Percentiles rank a stretch among this genome's conserved stretches.
These are phyloP conservation scores for Drosophila histrio DNA, from an alignment of 2,888 invertebrate genomes.

Conservation along the genomic window DNA sequence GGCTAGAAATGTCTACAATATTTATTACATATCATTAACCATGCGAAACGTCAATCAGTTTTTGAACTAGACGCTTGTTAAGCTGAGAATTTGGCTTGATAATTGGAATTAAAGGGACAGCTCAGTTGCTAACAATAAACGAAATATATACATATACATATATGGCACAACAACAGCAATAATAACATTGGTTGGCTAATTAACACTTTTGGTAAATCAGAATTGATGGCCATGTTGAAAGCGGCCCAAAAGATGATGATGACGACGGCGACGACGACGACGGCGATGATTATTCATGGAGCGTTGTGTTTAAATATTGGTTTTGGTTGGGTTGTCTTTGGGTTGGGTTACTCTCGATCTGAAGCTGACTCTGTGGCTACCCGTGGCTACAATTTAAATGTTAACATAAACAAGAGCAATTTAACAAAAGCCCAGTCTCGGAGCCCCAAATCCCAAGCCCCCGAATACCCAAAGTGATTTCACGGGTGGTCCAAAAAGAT, in stretches of 20 bases:
- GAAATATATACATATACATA: not conserved
- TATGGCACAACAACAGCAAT: not conserved
- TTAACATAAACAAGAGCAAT: conserved; percentile 82
- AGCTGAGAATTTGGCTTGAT: not conserved
- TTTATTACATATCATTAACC: not conserved
- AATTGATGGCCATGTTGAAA: conserved; percentile 80
- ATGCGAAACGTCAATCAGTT: conserved; percentile 26
- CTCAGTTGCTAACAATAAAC: conserved; percentile 1
- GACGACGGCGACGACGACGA: conserved; percentile 50
- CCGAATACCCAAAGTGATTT: conserved; percentile 71
- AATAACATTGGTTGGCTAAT: conserved; percentile 66
- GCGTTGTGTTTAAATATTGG: conserved; percentile 76
- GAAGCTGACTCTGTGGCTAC: conserved; percentile 47
- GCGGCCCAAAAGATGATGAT: conserved; percentile 55
- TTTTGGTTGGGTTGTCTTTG: conserved; percentile 59
- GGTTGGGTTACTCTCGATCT: conserved; percentile 10
- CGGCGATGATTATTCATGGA: conserved; percentile 79
- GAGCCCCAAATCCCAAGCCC: conserved; percentile 44
- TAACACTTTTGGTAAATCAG: conserved; percentile 79
- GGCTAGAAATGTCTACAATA: not conserved
- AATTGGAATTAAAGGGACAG: conserved; percentile 11
- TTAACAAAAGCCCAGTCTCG: conserved; percentile 66
- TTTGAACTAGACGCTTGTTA: conserved; percentile 23
- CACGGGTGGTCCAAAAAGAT: conserved; percentile 77
- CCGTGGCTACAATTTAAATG: conserved; percentile 82